These are phyloP conservation scores for Paracyclopina nana DNA, from an alignment of 1,140 invertebrate genomes.

Conservation along the genomic window DNA sequence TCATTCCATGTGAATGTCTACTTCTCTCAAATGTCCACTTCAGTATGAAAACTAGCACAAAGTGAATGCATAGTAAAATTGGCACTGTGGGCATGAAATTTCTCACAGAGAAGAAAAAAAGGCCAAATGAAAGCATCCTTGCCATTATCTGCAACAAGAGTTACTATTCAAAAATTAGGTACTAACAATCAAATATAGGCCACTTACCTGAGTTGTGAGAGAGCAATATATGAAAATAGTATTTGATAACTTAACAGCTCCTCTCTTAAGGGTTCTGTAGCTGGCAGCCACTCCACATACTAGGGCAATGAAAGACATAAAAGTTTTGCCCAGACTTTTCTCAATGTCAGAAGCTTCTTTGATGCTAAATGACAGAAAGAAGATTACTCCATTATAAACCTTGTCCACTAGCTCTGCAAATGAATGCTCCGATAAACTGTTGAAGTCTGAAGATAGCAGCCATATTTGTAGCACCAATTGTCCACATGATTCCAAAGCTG, in stretches of 20 bases:
- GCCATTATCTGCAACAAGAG: conserved; percentile 8
- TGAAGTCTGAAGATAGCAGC: conserved; percentile 8
- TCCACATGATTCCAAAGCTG: conserved; percentile 8
- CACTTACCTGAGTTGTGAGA: too few species aligned
- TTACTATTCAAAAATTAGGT: too few species aligned
- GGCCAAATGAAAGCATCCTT: background rate
- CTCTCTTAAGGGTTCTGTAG: conserved; percentile 8
- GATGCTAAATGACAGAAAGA: conserved; percentile 6
- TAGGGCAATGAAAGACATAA: conserved; percentile 3
- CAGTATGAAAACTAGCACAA: background rate
- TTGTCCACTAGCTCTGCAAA: conserved; percentile 7
- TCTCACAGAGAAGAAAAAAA: conserved; percentile 2
- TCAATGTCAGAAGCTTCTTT: conserved; percentile 11
- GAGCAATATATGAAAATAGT: conserved; percentile 8
- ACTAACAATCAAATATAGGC: too few species aligned
- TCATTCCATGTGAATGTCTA: background rate
- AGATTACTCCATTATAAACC: conserved; percentile 1
- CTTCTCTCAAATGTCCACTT: conserved; percentile 8
- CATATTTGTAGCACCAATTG: conserved; percentile 10
- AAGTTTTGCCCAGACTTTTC: conserved; percentile 9
- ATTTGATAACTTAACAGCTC: background rate
- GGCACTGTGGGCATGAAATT: conserved; percentile 3
- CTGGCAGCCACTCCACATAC: conserved; percentile 2
- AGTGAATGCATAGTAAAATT: background rate
- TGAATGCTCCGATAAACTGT: background rate